phyloP scores from a whole-genome alignment of 2,888 invertebrate species.

The Mesorhabditis sp. region DNA sequence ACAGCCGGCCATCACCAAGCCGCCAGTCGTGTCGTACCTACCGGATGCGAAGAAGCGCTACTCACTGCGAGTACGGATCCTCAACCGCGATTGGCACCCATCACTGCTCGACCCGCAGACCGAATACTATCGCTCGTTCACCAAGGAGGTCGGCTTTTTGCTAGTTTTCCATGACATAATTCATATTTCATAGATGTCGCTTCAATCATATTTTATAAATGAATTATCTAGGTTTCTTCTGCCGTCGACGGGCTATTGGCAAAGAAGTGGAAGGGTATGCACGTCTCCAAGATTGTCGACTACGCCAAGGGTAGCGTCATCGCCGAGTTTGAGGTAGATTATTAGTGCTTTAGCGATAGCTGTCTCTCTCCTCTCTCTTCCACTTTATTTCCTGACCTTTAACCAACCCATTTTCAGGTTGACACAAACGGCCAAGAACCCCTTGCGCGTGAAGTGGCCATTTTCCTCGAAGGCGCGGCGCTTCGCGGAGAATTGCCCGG shows the following conservation, averaged over 20 bases:
- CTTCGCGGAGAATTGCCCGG: constrained; percentile 32
- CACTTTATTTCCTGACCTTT: background rate
- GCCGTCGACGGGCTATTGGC: constrained; percentile 26
- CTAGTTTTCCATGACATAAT: constrained; percentile 9
- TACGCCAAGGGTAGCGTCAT: constrained; percentile 38
- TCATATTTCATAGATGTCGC: background rate
- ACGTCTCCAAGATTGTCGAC: constrained; percentile 34
- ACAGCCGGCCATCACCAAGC: background rate
- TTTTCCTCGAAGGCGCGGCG: constrained; percentile 39
- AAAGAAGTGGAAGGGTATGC: constrained; percentile 38
- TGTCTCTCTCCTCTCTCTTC: too few species aligned
- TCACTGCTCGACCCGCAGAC: constrained; percentile 35
- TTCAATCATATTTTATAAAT: background rate
- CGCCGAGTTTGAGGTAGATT: constrained; percentile 32
- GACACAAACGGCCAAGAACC: background rate
- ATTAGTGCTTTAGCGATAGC: too few species aligned
- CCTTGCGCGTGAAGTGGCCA: constrained; percentile 27
- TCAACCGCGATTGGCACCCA: constrained; percentile 38
- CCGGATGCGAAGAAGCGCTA: constrained; percentile 23
- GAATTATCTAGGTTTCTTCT: constrained; percentile 9
- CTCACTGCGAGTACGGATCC: constrained; percentile 36
- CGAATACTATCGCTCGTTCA: constrained; percentile 39
- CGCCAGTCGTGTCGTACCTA: constrained; percentile 22
- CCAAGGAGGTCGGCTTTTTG: constrained; percentile 27
- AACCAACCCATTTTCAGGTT: background rate